Evolutionary conservation across 1,140 invertebrate species (phyloP), one percentile per base, ranked within the genome.

Genomic region (Dreissena polymorpha): DNA sequence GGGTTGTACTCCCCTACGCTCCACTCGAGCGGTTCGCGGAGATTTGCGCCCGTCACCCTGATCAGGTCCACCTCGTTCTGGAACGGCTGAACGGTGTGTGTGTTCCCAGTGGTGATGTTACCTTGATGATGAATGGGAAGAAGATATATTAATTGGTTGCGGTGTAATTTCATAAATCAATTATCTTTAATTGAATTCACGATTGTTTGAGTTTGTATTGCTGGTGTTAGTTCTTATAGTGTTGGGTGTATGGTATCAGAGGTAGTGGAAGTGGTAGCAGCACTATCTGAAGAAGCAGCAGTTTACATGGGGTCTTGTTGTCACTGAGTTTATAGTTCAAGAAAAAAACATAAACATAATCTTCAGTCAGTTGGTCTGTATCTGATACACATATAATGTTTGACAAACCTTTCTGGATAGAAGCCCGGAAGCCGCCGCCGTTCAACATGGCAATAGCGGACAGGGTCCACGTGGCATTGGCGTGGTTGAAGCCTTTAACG

Each of bases 391-490:
- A 5, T 39, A 39, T 39, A 39, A 39, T 39, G 39, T 39, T 39
- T 39, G 39, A 39, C 39, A 39, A 39, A 81, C 72, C 84, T 69
- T 71, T 70, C 14, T 93, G 85, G 94, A 97, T 95, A 0, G 95
- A 95, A 8, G 93, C 90, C 86, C 96, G 93, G 68, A 96, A 95
- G 51, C 94, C 94, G 27, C 97, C 97, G 39, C 95, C 94, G 91
- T 97, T 96, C 6, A 95, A 92, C 0, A 98, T 64, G 10, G 95
- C 95, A 86, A 98, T 96, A 0, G 96, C 93, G 8, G 95, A 95
- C 90, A 96, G 95, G 0, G 96, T 96, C 97, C 97, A 97, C 18
- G 85, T 69, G 16, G 84, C 72, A 25, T 88, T 81, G n/a, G 86
- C 84, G 0, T 87, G 86, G 16, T 87, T 50, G 51, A 50, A 78